phyloP scores from a whole-genome alignment of 2,113 vertebrate genomes.

The Rhizomys pruinosus region DNA sequence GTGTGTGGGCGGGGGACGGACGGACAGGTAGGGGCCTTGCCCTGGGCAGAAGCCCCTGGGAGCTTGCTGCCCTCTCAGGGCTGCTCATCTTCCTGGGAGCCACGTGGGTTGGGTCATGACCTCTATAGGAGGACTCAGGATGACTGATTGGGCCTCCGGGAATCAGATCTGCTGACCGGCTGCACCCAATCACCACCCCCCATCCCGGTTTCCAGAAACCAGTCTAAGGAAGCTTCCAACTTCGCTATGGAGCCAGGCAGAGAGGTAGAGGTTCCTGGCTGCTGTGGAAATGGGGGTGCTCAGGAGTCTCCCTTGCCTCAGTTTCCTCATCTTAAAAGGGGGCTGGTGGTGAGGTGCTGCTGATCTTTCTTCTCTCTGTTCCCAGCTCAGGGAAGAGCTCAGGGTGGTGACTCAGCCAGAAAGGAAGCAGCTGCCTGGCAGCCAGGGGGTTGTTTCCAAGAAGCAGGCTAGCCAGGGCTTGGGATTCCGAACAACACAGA shows the following conservation, averaged over 20 bases:
- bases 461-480: not conserved
- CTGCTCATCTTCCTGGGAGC: not conserved
- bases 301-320: not conserved
- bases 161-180: not conserved
- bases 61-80: not conserved
- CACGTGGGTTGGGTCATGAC: accelerated
- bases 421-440: not conserved
- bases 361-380: not conserved
- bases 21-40: not conserved
- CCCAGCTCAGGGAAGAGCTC: not conserved
- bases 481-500: not conserved
- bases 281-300: not conserved
- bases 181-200: too few species aligned
- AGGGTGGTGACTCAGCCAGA: conserved; percentile 28
- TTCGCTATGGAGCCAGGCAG: not conserved
- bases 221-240: not conserved
- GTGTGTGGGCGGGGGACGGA: too few species aligned
- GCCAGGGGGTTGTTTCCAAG: not conserved
- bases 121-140: not conserved
- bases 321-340: not conserved
- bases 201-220: not conserved
- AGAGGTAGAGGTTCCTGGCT: not conserved
- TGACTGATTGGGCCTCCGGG: not conserved
- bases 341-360: not conserved
- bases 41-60: not conserved